These are phyloP conservation scores for Drosophila subobscura DNA, from an alignment of 1,140 invertebrate genomes.

Conservation along the genomic window DNA sequence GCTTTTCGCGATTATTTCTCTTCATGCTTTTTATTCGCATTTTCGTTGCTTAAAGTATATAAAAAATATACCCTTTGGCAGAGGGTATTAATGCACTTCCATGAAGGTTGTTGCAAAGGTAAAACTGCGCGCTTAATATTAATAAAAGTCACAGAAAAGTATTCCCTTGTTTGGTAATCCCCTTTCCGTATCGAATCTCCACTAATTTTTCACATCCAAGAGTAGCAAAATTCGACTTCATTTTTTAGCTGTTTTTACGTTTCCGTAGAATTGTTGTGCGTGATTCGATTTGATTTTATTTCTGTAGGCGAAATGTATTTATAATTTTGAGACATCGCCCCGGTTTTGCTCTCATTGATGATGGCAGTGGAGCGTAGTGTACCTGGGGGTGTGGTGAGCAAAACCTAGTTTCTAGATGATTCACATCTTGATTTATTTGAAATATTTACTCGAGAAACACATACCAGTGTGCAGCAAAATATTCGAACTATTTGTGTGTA, in stretches of 20 bases:
- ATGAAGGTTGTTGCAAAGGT: background rate
- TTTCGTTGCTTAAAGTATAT: constrained; percentile 3
- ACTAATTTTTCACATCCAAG: no score
- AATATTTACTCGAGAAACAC: no score
- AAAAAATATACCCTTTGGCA: no score
- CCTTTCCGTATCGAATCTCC: background rate
- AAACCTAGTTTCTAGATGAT: constrained; percentile 10
- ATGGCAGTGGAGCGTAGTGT: constrained; percentile 10
- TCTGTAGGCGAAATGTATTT: constrained; percentile 59
- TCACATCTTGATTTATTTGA: constrained; percentile 4
- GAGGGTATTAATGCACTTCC: no score
- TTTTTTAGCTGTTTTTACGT: background rate
- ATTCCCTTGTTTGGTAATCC: no score
- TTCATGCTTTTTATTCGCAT: constrained; percentile 46
- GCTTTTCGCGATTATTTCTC: constrained; percentile 76
- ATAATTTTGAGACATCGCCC: constrained; percentile 46
- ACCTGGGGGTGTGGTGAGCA: background rate
- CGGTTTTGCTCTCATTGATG: constrained; percentile 27
- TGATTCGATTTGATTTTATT: constrained; percentile 42
- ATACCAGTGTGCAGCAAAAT: no score
- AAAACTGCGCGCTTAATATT: no score
- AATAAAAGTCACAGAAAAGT: no score
- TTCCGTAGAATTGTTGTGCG: no score
- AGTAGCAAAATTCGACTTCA: no score
- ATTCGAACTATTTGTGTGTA: no score